phyloP scores from a whole-genome alignment of 2,113 vertebrate genomes.

The Pseudorhombus dupliciocellatus region DNA sequence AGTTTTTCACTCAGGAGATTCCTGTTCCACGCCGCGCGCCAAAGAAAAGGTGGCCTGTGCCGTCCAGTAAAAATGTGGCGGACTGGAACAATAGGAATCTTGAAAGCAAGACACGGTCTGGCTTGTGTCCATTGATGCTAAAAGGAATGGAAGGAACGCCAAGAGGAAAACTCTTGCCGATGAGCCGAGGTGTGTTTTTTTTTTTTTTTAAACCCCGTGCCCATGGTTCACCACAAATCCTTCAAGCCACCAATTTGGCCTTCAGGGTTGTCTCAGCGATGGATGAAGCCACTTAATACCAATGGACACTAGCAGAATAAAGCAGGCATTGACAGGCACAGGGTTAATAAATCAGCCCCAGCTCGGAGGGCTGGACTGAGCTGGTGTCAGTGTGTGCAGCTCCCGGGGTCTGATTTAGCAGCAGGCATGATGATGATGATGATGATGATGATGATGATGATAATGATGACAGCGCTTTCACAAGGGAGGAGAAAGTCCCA shows the following conservation, averaged over 20 bases:
- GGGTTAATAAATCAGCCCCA: constrained; percentile 38
- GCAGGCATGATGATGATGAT: constrained; percentile 65
- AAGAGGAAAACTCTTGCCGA: constrained; percentile 34
- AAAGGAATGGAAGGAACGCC: constrained; percentile 60
- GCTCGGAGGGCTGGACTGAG: constrained; percentile 9
- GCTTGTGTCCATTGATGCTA: constrained; percentile 59
- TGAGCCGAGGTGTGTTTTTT: constrained; percentile 60
- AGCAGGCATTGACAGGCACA: constrained; percentile 36
- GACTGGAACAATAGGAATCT: constrained; percentile 55
- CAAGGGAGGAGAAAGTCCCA: constrained; percentile 71
- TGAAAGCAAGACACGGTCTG: constrained; percentile 64
- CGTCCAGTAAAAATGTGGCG: constrained; percentile 58
- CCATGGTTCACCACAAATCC: constrained; percentile 70
- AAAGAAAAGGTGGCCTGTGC: constrained; percentile 56
- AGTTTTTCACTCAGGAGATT: constrained; percentile 35
- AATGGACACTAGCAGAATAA: constrained; percentile 49
- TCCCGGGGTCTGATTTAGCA: constrained; percentile 75
- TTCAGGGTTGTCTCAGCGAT: constrained; percentile 30
- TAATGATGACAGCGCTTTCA: constrained; percentile 72
- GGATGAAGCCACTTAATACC: constrained; percentile 46
- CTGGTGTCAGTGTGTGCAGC: constrained; percentile 63
- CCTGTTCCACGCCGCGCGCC: constrained; percentile 44
- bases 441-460: constrained; percentile 57
- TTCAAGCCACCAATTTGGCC: constrained; percentile 51
- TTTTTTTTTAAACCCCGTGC: constrained; percentile 46